These are phyloP conservation scores for Lampris incognitus DNA, from an alignment of 2,113 vertebrate species.

Conservation along the genomic window DNA sequence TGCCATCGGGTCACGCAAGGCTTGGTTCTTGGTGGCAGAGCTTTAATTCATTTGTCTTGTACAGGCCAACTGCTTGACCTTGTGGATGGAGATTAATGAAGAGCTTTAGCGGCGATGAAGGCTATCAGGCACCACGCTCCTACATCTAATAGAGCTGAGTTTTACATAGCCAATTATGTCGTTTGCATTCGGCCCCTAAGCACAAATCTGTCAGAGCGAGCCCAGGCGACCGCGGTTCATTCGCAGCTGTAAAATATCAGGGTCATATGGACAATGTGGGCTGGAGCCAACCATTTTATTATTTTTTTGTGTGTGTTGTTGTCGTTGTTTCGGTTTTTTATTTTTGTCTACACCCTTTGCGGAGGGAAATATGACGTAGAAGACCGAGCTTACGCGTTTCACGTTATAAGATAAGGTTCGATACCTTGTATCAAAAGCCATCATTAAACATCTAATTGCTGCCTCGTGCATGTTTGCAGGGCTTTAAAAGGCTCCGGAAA, in stretches of 20 bases:
- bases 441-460: neutral
- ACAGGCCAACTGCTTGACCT: conserved; percentile 72
- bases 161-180: conserved; percentile 75
- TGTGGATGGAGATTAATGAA: conserved; percentile 79
- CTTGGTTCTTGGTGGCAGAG: conserved; percentile 54
- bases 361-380: neutral
- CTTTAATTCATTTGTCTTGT: conserved; percentile 75
- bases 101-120: conserved; percentile 75
- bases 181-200: conserved; percentile 65
- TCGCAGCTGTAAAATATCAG: conserved; percentile 41
- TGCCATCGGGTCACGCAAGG: conserved; percentile 34
- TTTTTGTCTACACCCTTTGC: neutral
- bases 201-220: conserved; percentile 49
- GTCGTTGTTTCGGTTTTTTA: neutral
- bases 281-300: neutral
- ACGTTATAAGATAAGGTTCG: conserved; percentile 1
- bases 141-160: conserved; percentile 69
- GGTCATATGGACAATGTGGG: conserved; percentile 6
- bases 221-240: conserved; percentile 30
- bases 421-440: neutral
- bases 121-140: conserved; percentile 70
- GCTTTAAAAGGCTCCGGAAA: conserved; percentile 8
- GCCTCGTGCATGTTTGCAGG: conserved; percentile 6
- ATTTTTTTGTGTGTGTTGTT: conserved; percentile 1
- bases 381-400: neutral